phyloP scores from a whole-genome alignment of 2,113 vertebrate genomes.

The Castor canadensis region DNA sequence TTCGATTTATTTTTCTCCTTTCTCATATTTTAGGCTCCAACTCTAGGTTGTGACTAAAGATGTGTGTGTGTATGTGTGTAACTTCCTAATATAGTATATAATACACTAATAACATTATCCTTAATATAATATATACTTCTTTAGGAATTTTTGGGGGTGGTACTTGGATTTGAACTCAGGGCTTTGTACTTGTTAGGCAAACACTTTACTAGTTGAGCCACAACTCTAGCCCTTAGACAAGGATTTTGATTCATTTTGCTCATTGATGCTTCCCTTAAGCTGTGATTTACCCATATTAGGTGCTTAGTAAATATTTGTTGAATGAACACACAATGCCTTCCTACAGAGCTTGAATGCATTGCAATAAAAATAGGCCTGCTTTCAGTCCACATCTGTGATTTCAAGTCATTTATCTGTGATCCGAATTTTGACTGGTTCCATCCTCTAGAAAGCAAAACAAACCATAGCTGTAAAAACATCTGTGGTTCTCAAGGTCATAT shows the following conservation, averaged over 20 bases:
- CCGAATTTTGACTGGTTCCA: background rate
- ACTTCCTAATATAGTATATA: background rate
- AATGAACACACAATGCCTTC: background rate
- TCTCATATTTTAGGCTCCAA: background rate
- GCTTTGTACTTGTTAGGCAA: no score
- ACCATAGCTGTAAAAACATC: background rate
- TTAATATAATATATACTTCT: background rate
- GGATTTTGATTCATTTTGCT: background rate
- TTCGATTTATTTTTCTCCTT: background rate
- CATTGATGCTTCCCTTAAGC: background rate
- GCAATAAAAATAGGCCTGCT: background rate
- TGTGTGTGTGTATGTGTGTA: background rate
- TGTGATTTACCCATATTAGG: background rate
- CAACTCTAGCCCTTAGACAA: no score
- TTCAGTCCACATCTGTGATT: background rate
- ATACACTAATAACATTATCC: background rate
- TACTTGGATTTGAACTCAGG: no score
- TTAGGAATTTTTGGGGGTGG: no score
- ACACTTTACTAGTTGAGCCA: no score
- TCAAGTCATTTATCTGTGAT: background rate
- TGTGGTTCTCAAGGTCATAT: background rate
- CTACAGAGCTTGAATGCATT: background rate
- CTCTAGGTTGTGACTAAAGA: background rate
- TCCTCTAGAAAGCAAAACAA: background rate
- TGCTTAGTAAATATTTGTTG: background rate